Evolutionary conservation across 1,140 invertebrate species (phyloP).

Genomic region (Euglossa dilemma): DNA sequence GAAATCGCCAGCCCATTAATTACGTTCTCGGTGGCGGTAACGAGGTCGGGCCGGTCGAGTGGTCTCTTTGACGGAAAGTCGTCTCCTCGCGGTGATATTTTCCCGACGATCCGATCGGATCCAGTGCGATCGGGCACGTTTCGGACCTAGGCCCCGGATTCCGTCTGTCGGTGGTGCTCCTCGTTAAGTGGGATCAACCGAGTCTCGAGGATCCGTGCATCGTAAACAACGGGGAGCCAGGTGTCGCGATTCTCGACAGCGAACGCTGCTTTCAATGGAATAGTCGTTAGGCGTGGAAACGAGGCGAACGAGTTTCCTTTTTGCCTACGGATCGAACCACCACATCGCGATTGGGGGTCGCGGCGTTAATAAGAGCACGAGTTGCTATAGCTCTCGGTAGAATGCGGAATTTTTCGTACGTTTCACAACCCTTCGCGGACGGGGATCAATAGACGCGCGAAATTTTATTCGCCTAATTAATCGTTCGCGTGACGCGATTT

Average conservation of each 20-base stretch:
- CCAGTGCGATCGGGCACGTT: slow-evolving; percentile 6
- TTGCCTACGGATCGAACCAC: neutral
- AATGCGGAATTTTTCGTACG: too few relatives aligned
- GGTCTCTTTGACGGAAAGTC: neutral
- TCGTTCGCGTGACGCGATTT: too few relatives aligned
- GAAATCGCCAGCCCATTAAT: slow-evolving; percentile 26
- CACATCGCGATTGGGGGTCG: neutral
- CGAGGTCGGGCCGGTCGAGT: slow-evolving; percentile 10
- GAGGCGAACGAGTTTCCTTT: neutral
- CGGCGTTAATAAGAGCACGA: too few relatives aligned
- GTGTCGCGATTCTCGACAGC: neutral
- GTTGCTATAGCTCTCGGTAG: too few relatives aligned
- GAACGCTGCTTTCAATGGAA: neutral
- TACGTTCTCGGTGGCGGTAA: slow-evolving; percentile 9
- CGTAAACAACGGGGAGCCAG: neutral
- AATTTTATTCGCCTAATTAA: too few relatives aligned
- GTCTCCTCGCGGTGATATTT: neutral
- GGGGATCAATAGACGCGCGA: too few relatives aligned
- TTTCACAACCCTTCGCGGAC: too few relatives aligned
- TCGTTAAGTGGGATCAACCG: neutral
- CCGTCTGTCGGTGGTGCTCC: neutral
- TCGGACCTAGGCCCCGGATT: neutral
- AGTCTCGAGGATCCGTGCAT: neutral
- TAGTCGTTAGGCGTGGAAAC: neutral
- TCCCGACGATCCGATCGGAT: neutral